Evolutionary conservation across 1,140 invertebrate species (phyloP).

Genomic region (Aphaenogaster rudis): DNA sequence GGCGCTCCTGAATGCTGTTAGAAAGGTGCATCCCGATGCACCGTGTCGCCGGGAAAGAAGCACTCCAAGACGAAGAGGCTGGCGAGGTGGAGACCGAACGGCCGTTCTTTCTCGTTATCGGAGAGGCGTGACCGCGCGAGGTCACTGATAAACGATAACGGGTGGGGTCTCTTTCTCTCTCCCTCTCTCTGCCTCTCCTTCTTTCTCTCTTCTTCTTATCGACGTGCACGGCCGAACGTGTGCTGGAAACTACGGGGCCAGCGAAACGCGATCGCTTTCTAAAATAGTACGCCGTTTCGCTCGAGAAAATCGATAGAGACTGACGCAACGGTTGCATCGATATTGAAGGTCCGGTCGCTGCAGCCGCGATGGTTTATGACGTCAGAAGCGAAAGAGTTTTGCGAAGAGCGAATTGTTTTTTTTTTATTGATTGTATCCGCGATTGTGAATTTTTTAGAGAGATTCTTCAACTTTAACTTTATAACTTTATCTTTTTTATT

Average conservation of each 20-base stretch:
- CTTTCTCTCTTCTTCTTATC: slow-evolving; percentile 62
- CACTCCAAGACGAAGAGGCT: slow-evolving; percentile 16
- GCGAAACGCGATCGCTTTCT: slow-evolving; percentile 72
- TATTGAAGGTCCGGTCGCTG: slow-evolving; percentile 10
- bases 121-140: slow-evolving; percentile 76
- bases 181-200: slow-evolving; percentile 15
- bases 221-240: slow-evolving; percentile 14
- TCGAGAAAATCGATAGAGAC: slow-evolving; percentile 48
- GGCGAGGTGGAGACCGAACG: slow-evolving; percentile 38
- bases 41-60: slow-evolving; percentile 22
- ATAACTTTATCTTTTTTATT: not conserved
- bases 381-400: not conserved
- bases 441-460: not conserved
- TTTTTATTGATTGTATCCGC: not conserved
- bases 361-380: not conserved
- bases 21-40: slow-evolving; percentile 34
- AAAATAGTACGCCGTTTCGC: slow-evolving; percentile 64
- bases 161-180: slow-evolving; percentile 37
- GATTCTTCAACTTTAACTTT: not conserved
- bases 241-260: slow-evolving; percentile 48
- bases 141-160: slow-evolving; percentile 79
- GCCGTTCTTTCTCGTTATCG: slow-evolving; percentile 68
- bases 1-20: slow-evolving; percentile 29
- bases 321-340: slow-evolving; percentile 29
- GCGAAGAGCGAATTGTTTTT: not conserved